Percentiles rank a stretch among this genome's conserved stretches.
These are phyloP conservation scores for Lepus americanus DNA, from an alignment of 2,113 vertebrate species.

Conservation along the genomic window DNA sequence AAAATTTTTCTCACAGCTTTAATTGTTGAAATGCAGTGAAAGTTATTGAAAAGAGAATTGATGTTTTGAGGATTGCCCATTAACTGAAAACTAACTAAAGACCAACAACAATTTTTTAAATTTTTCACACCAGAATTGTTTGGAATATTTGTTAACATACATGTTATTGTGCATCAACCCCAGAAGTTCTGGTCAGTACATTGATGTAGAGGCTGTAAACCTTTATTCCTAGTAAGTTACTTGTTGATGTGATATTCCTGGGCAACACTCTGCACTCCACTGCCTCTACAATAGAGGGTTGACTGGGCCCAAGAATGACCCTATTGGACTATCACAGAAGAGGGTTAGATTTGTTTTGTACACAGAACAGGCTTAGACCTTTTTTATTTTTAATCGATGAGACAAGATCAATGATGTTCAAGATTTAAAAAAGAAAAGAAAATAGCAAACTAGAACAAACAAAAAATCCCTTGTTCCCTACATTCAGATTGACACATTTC, in stretches of 20 bases:
- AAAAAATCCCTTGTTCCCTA: neutral
- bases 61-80: neutral
- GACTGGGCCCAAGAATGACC: neutral
- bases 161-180: neutral
- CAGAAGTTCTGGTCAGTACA: neutral
- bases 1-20: neutral
- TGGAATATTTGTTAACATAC: neutral
- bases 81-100: neutral
- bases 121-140: neutral
- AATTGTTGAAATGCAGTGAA: neutral
- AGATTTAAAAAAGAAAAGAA: slow-evolving; percentile 43
- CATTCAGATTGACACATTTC: neutral
- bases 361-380: too few relatives aligned
- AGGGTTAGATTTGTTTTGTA: neutral
- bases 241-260: neutral
- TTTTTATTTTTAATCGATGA: neutral
- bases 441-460: too few relatives aligned
- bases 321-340: neutral
- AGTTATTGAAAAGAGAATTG: neutral
- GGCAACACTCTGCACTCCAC: rapidly evolving
- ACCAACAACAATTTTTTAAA: neutral
- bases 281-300: neutral
- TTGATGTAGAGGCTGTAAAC: neutral
- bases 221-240: neutral
- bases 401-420: slow-evolving; percentile 62